Evolutionary conservation across 1,140 invertebrate species (phyloP).

Genomic region (Reticulitermes speratus): DNA sequence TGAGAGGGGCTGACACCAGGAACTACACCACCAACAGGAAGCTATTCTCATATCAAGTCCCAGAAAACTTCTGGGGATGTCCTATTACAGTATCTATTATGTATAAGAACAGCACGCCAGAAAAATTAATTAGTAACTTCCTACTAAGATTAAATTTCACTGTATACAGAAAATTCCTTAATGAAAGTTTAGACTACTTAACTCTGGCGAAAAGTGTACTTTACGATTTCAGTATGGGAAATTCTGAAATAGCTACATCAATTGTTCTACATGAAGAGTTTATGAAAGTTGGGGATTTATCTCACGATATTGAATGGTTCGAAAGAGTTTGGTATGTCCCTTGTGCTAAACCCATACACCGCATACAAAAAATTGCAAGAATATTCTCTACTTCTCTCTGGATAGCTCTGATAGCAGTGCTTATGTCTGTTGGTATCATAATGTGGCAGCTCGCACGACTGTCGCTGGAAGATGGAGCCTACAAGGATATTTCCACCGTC

Average conservation of each 20-base stretch:
- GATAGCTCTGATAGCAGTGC: neutral
- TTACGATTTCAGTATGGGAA: neutral
- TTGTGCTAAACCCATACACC: neutral
- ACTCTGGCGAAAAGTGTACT: neutral
- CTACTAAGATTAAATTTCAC: neutral
- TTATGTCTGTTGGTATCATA: neutral
- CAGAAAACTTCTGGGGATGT: neutral
- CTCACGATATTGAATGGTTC: neutral
- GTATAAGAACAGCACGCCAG: neutral
- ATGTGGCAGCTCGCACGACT: neutral
- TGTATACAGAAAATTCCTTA: neutral
- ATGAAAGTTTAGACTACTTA: no score
- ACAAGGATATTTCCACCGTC: neutral
- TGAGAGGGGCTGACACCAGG: neutral
- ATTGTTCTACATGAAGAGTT: neutral
- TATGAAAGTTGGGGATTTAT: neutral
- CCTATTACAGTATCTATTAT: neutral
- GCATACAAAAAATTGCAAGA: neutral
- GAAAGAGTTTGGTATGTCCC: neutral
- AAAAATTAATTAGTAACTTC: neutral
- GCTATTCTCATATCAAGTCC: neutral
- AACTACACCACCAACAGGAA: neutral
- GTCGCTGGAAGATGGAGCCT: neutral
- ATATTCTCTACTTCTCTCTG: neutral
- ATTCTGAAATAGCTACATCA: neutral